phyloP scores from a whole-genome alignment of 2,888 invertebrate species.

The Odiellus spinosus region DNA sequence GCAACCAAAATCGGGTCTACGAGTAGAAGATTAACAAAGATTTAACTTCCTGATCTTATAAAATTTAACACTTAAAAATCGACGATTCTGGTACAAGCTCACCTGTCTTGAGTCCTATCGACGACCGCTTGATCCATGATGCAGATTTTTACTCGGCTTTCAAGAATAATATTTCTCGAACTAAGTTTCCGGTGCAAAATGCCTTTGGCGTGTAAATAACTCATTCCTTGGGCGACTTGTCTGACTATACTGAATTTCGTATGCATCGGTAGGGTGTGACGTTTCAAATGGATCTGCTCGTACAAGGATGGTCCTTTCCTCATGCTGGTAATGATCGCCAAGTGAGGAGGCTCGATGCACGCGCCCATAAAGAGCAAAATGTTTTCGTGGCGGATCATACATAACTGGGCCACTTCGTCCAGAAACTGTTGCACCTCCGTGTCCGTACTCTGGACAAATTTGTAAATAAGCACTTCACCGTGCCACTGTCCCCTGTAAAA shows the following conservation, averaged over 20 bases:
- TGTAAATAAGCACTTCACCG: constrained; percentile 32
- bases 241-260: constrained; percentile 28
- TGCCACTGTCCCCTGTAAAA: constrained; percentile 30
- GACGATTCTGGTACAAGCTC: neutral
- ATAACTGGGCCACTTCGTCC: constrained; percentile 28
- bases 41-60: neutral
- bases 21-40: constrained; percentile 4
- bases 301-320: constrained; percentile 29
- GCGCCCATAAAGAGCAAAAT: constrained; percentile 35
- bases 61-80: neutral
- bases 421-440: constrained; percentile 20
- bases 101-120: constrained; percentile 25
- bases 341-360: constrained; percentile 26
- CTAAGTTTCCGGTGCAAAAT: constrained; percentile 32
- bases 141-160: constrained; percentile 31
- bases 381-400: constrained; percentile 34
- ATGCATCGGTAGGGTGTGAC: constrained; percentile 24
- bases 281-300: constrained; percentile 27
- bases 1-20: constrained; percentile 25
- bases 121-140: constrained; percentile 32
- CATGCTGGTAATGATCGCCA: constrained; percentile 31
- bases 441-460: constrained; percentile 21
- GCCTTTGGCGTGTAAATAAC: constrained; percentile 35
- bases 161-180: constrained; percentile 32
- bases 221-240: constrained; percentile 32